These are phyloP conservation scores for Oligia fasciuncula DNA, from an alignment of 2,888 invertebrate genomes.

Conservation along the genomic window DNA sequence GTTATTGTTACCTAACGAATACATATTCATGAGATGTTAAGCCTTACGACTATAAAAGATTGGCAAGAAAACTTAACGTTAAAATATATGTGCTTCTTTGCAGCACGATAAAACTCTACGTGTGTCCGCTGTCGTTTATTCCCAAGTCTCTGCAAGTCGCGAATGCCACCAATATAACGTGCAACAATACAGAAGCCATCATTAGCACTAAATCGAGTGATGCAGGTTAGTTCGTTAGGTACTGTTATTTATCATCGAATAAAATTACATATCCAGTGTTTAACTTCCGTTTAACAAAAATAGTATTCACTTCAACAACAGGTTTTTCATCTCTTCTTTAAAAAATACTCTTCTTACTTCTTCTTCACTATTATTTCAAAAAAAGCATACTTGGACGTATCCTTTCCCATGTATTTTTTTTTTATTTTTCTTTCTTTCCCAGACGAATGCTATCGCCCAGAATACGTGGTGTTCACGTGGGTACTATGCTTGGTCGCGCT, in stretches of 20 bases:
- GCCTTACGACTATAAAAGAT: neutral
- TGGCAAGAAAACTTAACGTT: neutral
- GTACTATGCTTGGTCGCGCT: slow-evolving; percentile 97
- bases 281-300: neutral
- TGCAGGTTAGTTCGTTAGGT: slow-evolving; percentile 48
- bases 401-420: neutral
- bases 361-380: neutral
- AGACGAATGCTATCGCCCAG: slow-evolving; percentile 92
- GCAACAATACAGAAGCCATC: slow-evolving; percentile 28
- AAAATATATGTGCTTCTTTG: slow-evolving; percentile 52
- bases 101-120: slow-evolving; percentile 84
- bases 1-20: neutral
- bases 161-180: slow-evolving; percentile 32
- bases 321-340: neutral
- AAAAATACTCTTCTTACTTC: neutral
- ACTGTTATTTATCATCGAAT: neutral
- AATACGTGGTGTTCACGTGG: slow-evolving; percentile 98
- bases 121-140: slow-evolving; percentile 76
- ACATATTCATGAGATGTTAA: neutral
- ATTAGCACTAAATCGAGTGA: slow-evolving; percentile 9
- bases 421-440: neutral
- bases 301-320: neutral
- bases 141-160: slow-evolving; percentile 2
- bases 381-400: too few species aligned
- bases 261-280: neutral